Percentiles rank a stretch among this genome's conserved stretches.
Conservation (phyloP, 1,140 invertebrate genomes). For the Lamellibrachia luymesi region DNA sequence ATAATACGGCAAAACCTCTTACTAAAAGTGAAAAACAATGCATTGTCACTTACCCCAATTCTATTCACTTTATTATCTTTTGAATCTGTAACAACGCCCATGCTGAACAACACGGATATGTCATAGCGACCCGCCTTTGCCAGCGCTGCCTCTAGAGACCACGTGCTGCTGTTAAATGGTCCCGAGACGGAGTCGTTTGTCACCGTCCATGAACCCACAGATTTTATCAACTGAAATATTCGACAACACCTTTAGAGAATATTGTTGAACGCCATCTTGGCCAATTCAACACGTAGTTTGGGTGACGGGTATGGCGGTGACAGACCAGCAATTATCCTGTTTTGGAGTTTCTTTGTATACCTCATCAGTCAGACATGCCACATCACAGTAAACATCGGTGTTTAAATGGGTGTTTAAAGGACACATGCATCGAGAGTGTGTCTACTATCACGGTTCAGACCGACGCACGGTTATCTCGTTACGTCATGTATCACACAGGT, state of each 20-base stretch:
- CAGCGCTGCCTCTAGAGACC: not conserved
- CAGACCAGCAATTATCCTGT: too few relatives aligned
- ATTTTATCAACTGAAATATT: not conserved
- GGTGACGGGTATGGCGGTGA: too few relatives aligned
- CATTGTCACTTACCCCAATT: not conserved
- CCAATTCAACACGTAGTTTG: too few relatives aligned
- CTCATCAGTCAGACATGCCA: too few relatives aligned
- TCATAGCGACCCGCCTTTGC: not conserved
- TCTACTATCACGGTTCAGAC: too few relatives aligned
- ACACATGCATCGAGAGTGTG: too few relatives aligned
- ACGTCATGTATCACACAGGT: not conserved
- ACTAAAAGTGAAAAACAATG: not conserved
- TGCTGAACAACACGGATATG: not conserved
- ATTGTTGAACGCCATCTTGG: not conserved
- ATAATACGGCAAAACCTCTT: too few relatives aligned
- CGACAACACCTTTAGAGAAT: not conserved
- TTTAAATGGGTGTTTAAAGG: too few relatives aligned
- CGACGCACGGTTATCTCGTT: not conserved
- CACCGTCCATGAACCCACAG: slow-evolving; percentile 20
- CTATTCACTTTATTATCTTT: not conserved
- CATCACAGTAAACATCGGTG: not conserved
- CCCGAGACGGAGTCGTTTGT: slow-evolving; percentile 11
- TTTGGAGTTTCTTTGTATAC: too few relatives aligned
- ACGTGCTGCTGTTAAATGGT: not conserved
- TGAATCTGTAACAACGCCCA: not conserved